Conservation (phyloP, 2,113 vertebrate genomes). For the Podarcis muralis region DNA sequence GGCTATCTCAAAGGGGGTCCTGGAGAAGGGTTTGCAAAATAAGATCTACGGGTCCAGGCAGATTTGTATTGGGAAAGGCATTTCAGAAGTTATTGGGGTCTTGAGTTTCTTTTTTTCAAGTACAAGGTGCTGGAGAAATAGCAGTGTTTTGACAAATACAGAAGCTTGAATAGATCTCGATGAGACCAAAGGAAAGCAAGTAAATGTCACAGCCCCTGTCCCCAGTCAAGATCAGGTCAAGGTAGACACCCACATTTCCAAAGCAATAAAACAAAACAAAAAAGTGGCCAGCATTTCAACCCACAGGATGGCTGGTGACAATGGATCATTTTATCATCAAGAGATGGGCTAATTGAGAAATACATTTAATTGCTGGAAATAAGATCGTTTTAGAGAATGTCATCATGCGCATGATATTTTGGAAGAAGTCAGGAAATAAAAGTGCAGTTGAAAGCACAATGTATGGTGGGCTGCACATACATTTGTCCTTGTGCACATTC, state of each 20-base stretch:
- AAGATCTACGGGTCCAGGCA: too few species aligned
- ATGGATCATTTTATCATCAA: neutral
- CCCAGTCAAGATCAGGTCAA: neutral
- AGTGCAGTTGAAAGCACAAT: neutral
- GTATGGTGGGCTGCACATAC: neutral
- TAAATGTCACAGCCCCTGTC: too few species aligned
- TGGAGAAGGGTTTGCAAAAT: too few species aligned
- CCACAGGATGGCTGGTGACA: neutral
- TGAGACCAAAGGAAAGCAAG: neutral
- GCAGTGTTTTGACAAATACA: neutral
- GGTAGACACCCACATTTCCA: neutral
- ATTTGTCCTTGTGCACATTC: constrained; percentile 8
- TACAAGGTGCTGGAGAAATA: neutral
- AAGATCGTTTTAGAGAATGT: neutral
- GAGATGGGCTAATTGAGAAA: neutral
- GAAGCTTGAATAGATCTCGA: neutral
- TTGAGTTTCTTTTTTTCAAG: too few species aligned
- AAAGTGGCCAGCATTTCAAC: neutral
- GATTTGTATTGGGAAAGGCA: too few species aligned
- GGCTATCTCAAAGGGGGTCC: too few species aligned
- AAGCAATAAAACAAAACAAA: neutral
- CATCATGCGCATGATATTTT: neutral
- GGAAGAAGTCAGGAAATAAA: constrained; percentile 7
- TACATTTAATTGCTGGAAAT: neutral
- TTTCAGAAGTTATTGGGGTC: too few species aligned